Base-by-base conservation (phyloP, 2,888 invertebrate genomes). In the Napeogenes sylphis region DNA sequence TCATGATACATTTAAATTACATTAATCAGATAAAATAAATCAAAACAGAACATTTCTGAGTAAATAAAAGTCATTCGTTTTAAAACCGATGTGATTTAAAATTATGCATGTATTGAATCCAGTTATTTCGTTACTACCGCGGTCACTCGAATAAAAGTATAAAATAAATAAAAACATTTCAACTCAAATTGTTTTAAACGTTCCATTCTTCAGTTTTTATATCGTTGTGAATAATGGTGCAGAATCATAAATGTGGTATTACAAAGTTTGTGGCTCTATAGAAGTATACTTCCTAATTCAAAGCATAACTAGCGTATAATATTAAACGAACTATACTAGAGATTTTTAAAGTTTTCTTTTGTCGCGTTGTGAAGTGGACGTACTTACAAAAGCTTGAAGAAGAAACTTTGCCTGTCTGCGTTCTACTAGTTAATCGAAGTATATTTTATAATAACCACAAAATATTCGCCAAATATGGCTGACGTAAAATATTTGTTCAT, bases 371-470 rank as follows among this genome's bases (percentile, higher is more conserved):
- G 63, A 63, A 71, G 71, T 66, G 66, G 60, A n/a, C 66, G 65
- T 68, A 66, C 70, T 70, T 70, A 70, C 69, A 61, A 63, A 69
- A 69, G 65, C 64, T 71, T 61, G 60, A 55, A 64, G 63, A 61
- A 42, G 64, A 64, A 71, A 71, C 69, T 70, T 71, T 51, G 56
- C 55, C 65, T 58, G 68, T 65, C 66, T 67, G 58, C 69, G 62
- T 58, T 66, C 65, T 67, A 63, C 65, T 67, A 70, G 64, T 67
- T 85, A 86, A 81, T 87, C 87, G 85, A 82, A 83, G 58, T 62
- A 68, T 66, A 64, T 66, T 21, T 42, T 30, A 51, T 21, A 51
- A 51, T 51, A 66, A 63, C 60, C 45, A 57, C 55, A 59, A 55
- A 60, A 51, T 55, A 60, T 64, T 75, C 75, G 75, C 77, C 10